Evolutionary conservation across 2,113 vertebrate species (phyloP), one percentile per base, ranked within the genome.

Genomic region (Cariama cristata): DNA sequence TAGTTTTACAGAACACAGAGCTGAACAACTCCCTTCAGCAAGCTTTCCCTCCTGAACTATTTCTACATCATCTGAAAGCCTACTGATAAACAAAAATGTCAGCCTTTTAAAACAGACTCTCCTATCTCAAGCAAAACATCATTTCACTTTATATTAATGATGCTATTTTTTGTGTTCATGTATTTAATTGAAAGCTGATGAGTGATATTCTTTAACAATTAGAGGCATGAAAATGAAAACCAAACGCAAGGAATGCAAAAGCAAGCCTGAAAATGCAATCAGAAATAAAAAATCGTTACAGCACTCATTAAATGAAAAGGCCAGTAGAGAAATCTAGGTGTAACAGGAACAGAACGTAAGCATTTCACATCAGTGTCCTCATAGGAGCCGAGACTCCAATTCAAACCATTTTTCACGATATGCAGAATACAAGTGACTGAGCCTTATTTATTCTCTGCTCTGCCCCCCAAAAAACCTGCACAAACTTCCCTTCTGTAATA

Each of bases 161-260:
- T 66, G 67, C 32, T 77, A 35, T 84, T 94, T 96, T 90, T 91
- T 80, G 71, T 50, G 28, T 86, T 88, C 42, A 67, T 73, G 42
- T 76, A 63, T 84, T 95, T 96, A 93, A 97, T 76, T 90, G 86
- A 96, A 94, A 93, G 74, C 58, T 93, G 94, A 90, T 69, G 91
- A 97, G 66, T 96, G 91, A 96, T 94, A 89, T 40, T 87, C 68
- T 92, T 95, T 88, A 97, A 93, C 93, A 96, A 58, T 85, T 35
- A 91, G 53, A 82, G 42, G 49, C 87, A 94, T 76, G 80, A 93
- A 86, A 72, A 95, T 33, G n/a, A 94, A 94, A 97, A 91, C 0
- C 3, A 86, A 85, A 81, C 35, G 63, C 80, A 62, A 89, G 53
- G 94, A 96, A 96, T 82, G 42, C 75, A 95, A 95, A 88, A 93